Evolutionary conservation across 2,888 invertebrate species (phyloP).

Genomic region (Nymphalis polychloros): DNA sequence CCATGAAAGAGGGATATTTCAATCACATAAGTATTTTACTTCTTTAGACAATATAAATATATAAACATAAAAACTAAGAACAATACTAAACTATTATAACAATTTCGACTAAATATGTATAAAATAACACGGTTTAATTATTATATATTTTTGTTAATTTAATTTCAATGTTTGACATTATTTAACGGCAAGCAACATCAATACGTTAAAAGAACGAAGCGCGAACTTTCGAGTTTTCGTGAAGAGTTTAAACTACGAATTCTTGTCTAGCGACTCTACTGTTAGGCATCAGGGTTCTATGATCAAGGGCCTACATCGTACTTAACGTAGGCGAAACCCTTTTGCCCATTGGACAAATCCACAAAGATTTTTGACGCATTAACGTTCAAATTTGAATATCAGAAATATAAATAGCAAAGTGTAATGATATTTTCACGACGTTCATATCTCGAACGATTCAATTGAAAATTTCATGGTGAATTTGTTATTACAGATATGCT

Average conservation of each 20-base stretch:
- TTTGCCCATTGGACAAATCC: slow-evolving; percentile 23
- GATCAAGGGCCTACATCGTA: slow-evolving; percentile 23
- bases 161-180: slow-evolving; percentile 72
- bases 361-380: slow-evolving; percentile 18
- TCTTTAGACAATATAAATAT: slow-evolving; percentile 43
- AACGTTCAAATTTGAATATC: slow-evolving; percentile 16
- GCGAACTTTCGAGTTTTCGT: slow-evolving; percentile 58
- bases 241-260: slow-evolving; percentile 70
- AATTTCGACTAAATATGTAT: slow-evolving; percentile 69
- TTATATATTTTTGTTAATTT: slow-evolving; percentile 55
- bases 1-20: slow-evolving; percentile 65
- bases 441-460: background rate
- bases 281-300: slow-evolving; percentile 51
- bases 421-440: background rate
- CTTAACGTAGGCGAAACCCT: slow-evolving; percentile 28
- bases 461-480: slow-evolving; percentile 28
- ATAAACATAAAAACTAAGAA: slow-evolving; percentile 65
- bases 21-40: slow-evolving; percentile 55
- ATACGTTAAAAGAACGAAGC: slow-evolving; percentile 73
- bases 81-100: slow-evolving; percentile 75
- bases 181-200: slow-evolving; percentile 78
- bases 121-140: slow-evolving; percentile 58
- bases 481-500: slow-evolving; percentile 41
- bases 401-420: slow-evolving; percentile 16
- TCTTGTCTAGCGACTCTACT: slow-evolving; percentile 79